Conservation (phyloP, 2,888 invertebrate genomes). For the Leucophenga montana region DNA sequence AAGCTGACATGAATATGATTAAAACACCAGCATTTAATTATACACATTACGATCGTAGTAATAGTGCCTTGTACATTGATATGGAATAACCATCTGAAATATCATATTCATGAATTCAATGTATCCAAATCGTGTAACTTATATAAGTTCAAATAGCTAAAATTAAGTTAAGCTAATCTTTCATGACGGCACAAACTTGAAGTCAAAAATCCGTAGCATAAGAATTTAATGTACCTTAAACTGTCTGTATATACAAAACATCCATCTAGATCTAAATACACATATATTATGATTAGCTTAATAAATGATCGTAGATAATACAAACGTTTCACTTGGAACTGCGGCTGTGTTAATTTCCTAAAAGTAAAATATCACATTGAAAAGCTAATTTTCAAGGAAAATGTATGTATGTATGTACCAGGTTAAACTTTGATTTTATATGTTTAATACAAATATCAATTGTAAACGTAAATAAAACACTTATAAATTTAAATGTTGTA, state of each 20-base stretch:
- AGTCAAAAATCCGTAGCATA: neutral
- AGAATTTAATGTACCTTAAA: slow-evolving; percentile 2
- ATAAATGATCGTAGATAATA: slow-evolving; percentile 12
- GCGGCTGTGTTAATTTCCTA: slow-evolving; percentile 21
- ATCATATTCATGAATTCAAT: neutral
- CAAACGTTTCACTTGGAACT: slow-evolving; percentile 7
- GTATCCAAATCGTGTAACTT: neutral
- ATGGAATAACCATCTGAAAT: slow-evolving; percentile 47
- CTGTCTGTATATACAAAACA: neutral
- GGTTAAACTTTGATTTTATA: too few species aligned
- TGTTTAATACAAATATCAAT: too few species aligned
- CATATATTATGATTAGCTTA: slow-evolving; percentile 17
- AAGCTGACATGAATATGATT: slow-evolving; percentile 58
- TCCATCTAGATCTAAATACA: neutral
- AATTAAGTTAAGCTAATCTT: slow-evolving; percentile 16
- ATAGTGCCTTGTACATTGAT: slow-evolving; percentile 49
- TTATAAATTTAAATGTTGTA: too few species aligned
- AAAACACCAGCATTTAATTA: slow-evolving; percentile 22
- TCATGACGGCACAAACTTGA: neutral
- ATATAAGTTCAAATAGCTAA: slow-evolving; percentile 12
- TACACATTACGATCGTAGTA: slow-evolving; percentile 33
- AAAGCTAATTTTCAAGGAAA: neutral
- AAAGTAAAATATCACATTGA: neutral
- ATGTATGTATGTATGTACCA: neutral
- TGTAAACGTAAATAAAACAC: too few species aligned